phyloP scores from a whole-genome alignment of 1,140 invertebrate genomes.

The Drosophila takahashii region DNA sequence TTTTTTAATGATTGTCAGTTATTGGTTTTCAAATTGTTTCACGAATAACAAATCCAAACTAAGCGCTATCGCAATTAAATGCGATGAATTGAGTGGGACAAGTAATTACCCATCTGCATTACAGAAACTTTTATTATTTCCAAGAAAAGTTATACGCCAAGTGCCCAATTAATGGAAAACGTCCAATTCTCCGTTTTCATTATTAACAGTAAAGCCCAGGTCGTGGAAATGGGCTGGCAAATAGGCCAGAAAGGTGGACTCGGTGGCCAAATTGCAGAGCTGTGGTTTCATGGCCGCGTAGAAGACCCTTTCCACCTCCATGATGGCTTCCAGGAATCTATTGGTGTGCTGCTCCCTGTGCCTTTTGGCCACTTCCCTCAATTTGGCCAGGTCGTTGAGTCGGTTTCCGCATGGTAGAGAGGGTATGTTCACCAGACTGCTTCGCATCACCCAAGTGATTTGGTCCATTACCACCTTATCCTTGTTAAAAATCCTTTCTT shows the following conservation, averaged over 20 bases:
- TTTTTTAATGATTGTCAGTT: no score
- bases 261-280: background rate
- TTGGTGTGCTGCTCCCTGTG: background rate
- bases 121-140: conserved; percentile 1
- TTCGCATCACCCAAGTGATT: conserved; percentile 2
- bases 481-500: background rate
- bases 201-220: conserved; percentile 3
- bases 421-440: conserved; percentile 1
- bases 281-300: conserved; percentile 35
- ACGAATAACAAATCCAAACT: background rate
- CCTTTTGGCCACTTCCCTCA: background rate
- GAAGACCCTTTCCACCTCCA: conserved; percentile 54
- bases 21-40: background rate
- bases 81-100: background rate
- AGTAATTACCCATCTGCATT: background rate
- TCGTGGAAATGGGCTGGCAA: conserved; percentile 53
- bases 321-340: conserved; percentile 31
- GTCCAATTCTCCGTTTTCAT: background rate
- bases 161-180: background rate
- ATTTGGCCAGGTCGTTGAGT: background rate
- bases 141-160: background rate
- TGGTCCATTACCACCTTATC: conserved; percentile 12
- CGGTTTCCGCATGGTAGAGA: no score
- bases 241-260: conserved; percentile 50
- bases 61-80: background rate